These are phyloP conservation scores for Didymodactylos carnosus DNA, from an alignment of 2,888 invertebrate species.

Conservation along the genomic window DNA sequence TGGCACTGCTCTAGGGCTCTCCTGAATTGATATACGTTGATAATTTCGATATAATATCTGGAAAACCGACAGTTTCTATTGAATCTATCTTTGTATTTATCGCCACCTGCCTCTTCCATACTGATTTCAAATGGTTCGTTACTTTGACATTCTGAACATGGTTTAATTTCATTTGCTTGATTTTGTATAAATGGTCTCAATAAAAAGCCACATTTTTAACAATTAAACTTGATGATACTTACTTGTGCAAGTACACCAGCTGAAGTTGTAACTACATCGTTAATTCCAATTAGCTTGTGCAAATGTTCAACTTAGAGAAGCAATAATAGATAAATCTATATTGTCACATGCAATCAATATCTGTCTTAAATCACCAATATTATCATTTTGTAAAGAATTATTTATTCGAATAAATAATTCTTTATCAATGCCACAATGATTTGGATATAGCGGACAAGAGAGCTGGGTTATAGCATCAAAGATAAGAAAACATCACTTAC, in stretches of 20 bases:
- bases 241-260: slow-evolving; percentile 71
- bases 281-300: slow-evolving; percentile 75
- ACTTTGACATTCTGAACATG: slow-evolving; percentile 95
- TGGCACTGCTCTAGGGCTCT: slow-evolving; percentile 87
- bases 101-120: slow-evolving; percentile 78
- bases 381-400: slow-evolving; percentile 81
- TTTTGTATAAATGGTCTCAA: slow-evolving; percentile 86
- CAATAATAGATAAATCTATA: slow-evolving; percentile 5
- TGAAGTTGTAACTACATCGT: slow-evolving; percentile 82
- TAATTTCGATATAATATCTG: slow-evolving; percentile 95
- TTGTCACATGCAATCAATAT: no score
- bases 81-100: no score
- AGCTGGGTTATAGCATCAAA: slow-evolving; percentile 46
- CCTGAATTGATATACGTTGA: slow-evolving; percentile 88
- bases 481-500: no score
- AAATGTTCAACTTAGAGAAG: slow-evolving; percentile 46
- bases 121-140: slow-evolving; percentile 85
- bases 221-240: slow-evolving; percentile 84
- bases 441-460: slow-evolving; percentile 76
- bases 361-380: slow-evolving; percentile 65
- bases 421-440: slow-evolving; percentile 74
- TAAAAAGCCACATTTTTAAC: slow-evolving; percentile 76
- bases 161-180: slow-evolving; percentile 68
- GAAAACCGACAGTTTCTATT: slow-evolving; percentile 41
- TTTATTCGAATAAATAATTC: slow-evolving; percentile 86